Evolutionary conservation across 2,113 vertebrate genomes (phyloP).

Genomic region (Polypterus senegalus): DNA sequence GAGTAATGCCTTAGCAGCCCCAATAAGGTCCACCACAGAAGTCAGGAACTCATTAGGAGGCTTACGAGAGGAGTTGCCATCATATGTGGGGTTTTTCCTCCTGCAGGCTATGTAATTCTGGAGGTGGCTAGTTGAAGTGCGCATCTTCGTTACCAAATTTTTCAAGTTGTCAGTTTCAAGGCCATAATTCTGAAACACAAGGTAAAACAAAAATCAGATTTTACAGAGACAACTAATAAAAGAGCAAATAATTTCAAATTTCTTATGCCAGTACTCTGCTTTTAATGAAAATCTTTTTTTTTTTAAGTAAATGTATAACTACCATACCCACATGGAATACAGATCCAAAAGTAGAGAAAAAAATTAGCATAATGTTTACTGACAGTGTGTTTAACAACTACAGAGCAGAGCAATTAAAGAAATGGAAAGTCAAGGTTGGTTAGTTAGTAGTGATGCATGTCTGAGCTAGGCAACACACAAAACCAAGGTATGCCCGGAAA

Average conservation of each 20-base stretch:
- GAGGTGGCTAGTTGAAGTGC: slow-evolving; percentile 70
- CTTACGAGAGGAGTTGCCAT: slow-evolving; percentile 65
- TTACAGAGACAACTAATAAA: not conserved
- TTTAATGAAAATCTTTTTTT: not conserved
- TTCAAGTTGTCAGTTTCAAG: slow-evolving; percentile 94
- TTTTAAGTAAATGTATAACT: slow-evolving; percentile 9
- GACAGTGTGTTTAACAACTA: too few species aligned
- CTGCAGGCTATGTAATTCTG: slow-evolving; percentile 73
- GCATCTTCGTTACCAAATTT: slow-evolving; percentile 74
- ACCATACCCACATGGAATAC: slow-evolving; percentile 7
- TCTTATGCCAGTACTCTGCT: not conserved
- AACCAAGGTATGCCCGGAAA: too few species aligned
- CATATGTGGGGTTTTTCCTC: slow-evolving; percentile 63
- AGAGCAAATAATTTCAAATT: not conserved
- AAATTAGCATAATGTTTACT: not conserved
- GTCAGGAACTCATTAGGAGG: slow-evolving; percentile 91
- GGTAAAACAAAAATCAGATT: slow-evolving; percentile 17
- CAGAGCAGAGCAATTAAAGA: too few species aligned
- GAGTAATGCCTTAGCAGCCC: slow-evolving; percentile 82
- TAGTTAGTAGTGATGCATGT: too few species aligned
- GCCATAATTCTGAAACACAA: slow-evolving; percentile 74
- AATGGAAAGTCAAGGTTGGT: too few species aligned
- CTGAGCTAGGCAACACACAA: too few species aligned
- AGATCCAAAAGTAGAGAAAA: slow-evolving; percentile 12
- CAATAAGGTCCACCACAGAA: slow-evolving; percentile 89